Base-by-base conservation (phyloP, 2,113 vertebrate genomes). In the Uropsilus gracilis region DNA sequence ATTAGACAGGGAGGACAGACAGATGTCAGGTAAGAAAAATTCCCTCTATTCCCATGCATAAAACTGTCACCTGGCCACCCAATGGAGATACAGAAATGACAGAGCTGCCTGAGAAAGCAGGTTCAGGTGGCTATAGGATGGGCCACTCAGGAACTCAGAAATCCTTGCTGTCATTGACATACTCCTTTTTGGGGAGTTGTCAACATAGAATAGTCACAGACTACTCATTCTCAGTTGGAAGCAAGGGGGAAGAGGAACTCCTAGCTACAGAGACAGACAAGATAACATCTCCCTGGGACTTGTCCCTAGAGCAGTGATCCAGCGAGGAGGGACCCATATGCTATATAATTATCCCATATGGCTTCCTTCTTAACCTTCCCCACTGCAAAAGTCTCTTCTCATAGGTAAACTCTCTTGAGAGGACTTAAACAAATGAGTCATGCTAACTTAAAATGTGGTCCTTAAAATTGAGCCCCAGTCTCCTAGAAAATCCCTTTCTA, bases 351-450 rank as follows among this genome's bases (percentile, higher is more conserved):
- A 24, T 4, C 18, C 59, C 8, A 39, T 8, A 4, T 37, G 48
- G 48, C 37, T 55, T 44, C 32, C 48, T 94, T 63, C 69, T 86
- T 73, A 89, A 37, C 73, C 20, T 46, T 90, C 39, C 18, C 44
- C 26, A 71, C 32, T 50, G n/a, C 26, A 12, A 2, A 61, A 17
- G 16, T 37, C 48, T 71, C 46, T 55, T 68, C 37, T 83, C n/a
- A 39, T 8, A 83, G 77, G n/a, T n/a, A 66, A 91, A 69, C 42
- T 94, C 12, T 90, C 73, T 37, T 20, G 11, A 48, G 30, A 63
- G 32, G 26, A 86, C 71, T 37, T 57, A 11, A 90, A 73, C 50
- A 64, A 55, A 20, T 12, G 59, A 42, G 39, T 64, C 82, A 61
- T 46, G 85, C 61, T 39, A 39, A 26, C 10, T 86, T 61, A 53